Base-by-base conservation (phyloP, 2,797 vertebrate genomes). In the Gymnothorax javanicus region DNA sequence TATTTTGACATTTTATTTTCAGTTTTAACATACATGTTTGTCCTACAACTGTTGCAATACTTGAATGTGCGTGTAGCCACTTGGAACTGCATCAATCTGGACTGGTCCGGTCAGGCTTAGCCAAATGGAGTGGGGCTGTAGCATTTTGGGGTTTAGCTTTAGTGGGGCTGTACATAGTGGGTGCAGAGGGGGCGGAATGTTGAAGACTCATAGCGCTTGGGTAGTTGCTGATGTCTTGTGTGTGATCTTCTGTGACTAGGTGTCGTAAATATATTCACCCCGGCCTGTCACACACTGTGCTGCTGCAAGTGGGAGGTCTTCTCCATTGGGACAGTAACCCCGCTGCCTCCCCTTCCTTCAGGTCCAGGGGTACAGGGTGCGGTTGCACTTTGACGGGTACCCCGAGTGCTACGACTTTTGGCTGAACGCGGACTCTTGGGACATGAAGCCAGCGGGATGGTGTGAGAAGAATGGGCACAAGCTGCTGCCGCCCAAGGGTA, bases 351-450 rank as follows among this genome's bases (percentile, higher is more conserved):
- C 50, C 84, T 2, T 57, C 20, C 85, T 57, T 58, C 88, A 96
- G 96, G 95, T 96, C 85, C 96, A 96, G 91, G 96, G 96, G 84
- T 96, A 96, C 85, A 94, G 96, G 86, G 92, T 96, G 50, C 92
- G 96, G 62, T 95, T 97, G 62, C 96, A 97, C 91, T 97, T 97
- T 25, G 96, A 97, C 20, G 96, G 96, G 52, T 97, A 96, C 90
- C 95, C 95, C 43, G 96, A 97, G 88, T 96, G 96, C 91, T 96
- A 97, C 54, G 96, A 97, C 93, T 97, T 96, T 89, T 97, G 96
- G 96, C 95, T 96, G 73, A 97, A 97, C 3, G 96, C 96, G 0
- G 96, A 97, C 91, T 96, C 96, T 0, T 96, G 96, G 96, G 96
- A 97, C 85, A 43, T 97, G 81, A 96, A 97, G 91, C 96, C 96